phyloP scores from a whole-genome alignment of 2,113 vertebrate species.

The Chaetodon auriga region DNA sequence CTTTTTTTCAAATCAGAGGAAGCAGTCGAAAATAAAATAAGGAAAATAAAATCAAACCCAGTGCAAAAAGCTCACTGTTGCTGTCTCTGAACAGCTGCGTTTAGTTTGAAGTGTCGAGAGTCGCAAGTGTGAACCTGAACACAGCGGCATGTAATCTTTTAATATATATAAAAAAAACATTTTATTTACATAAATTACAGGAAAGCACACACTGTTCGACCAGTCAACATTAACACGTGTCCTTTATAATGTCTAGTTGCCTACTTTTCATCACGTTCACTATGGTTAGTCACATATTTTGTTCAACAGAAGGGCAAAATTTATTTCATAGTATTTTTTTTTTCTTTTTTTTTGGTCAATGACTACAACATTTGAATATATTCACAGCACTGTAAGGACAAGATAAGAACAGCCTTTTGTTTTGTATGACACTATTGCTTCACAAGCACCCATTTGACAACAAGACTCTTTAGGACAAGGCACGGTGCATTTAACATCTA shows the following conservation, averaged over 20 bases:
- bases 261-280: constrained; percentile 72
- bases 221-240: constrained; percentile 74
- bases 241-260: constrained; percentile 64
- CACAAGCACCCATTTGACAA: constrained; percentile 78
- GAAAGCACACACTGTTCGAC: constrained; percentile 81
- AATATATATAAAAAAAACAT: constrained; percentile 78
- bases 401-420: constrained; percentile 72
- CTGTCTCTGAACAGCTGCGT: constrained; percentile 4
- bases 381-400: constrained; percentile 80
- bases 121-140: constrained; percentile 16
- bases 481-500: constrained; percentile 80
- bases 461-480: constrained; percentile 79
- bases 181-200: constrained; percentile 91
- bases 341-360: constrained; percentile 44
- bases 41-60: not conserved
- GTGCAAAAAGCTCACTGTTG: not conserved
- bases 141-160: constrained; percentile 61
- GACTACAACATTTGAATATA: constrained; percentile 78
- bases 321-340: constrained; percentile 58
- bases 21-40: not conserved
- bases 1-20: not conserved
- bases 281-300: constrained; percentile 69
- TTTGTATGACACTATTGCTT: constrained; percentile 72
- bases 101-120: constrained; percentile 14
- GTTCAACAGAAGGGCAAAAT: constrained; percentile 66